A percentile compares a stretch with the other conserved stretches of the same genome.
Evolutionary conservation across 2,797 vertebrate genomes (phyloP).

Genomic region (Gastrophryne carolinensis): DNA sequence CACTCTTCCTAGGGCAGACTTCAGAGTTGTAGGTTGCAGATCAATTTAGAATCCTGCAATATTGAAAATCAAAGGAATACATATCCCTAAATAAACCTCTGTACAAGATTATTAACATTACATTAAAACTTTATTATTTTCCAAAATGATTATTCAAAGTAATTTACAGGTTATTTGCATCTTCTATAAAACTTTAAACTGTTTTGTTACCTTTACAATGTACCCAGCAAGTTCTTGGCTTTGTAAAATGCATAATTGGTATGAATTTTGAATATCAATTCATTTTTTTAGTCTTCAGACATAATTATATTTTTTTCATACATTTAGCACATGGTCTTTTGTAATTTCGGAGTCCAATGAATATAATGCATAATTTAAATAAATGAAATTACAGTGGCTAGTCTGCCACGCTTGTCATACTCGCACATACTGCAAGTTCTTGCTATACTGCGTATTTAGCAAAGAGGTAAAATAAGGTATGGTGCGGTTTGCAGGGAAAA

Average conservation of each 20-base stretch:
- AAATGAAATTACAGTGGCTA: constrained; percentile 11
- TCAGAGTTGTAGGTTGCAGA: too few relatives aligned
- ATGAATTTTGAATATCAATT: not conserved
- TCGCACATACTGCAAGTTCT: constrained; percentile 33
- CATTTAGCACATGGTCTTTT: not conserved
- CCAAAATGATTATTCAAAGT: not conserved
- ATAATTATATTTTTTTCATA: constrained; percentile 20
- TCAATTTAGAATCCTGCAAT: too few relatives aligned
- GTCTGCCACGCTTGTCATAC: constrained; percentile 6
- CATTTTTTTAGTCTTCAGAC: not conserved
- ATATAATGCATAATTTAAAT: constrained; percentile 9
- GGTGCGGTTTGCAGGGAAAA: constrained; percentile 34
- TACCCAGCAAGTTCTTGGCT: not conserved
- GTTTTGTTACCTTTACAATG: not conserved
- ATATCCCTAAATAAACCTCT: not conserved
- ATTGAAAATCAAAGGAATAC: too few relatives aligned
- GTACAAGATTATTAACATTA: not conserved
- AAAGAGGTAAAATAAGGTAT: constrained; percentile 47
- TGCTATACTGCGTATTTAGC: constrained; percentile 31
- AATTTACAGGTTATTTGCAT: not conserved
- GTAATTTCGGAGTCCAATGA: not conserved
- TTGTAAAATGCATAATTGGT: constrained; percentile 9
- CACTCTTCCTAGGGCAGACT: too few relatives aligned
- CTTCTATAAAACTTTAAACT: not conserved
- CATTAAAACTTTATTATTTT: constrained; percentile 7